A percentile compares a stretch with the other conserved stretches of the same genome.
These are phyloP conservation scores for Sebastes fasciatus DNA, from an alignment of 2,113 vertebrate genomes.

Conservation along the genomic window DNA sequence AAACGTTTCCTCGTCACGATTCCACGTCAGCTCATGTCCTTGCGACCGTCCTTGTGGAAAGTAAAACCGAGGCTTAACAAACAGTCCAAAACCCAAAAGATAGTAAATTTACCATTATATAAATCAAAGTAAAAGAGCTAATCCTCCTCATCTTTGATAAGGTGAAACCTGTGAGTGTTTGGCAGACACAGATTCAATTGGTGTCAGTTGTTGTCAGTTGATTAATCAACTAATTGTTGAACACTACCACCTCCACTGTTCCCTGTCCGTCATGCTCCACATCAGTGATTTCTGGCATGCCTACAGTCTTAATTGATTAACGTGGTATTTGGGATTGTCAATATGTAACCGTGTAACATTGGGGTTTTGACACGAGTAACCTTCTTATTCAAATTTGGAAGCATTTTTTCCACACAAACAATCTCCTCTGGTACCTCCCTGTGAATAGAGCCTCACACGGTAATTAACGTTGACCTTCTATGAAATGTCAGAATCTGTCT, in stretches of 20 bases:
- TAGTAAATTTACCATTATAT: background rate
- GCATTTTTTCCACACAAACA: slow-evolving; percentile 44
- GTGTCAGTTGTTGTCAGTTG: no score
- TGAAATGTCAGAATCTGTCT: slow-evolving; percentile 74
- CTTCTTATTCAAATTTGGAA: slow-evolving; percentile 40
- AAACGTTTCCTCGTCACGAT: no score
- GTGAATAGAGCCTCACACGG: slow-evolving; percentile 28
- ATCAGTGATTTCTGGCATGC: background rate
- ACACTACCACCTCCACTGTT: background rate
- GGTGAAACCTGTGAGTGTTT: background rate
- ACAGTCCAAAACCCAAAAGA: background rate
- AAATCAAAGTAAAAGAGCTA: background rate
- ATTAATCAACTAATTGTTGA: background rate
- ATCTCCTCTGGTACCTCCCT: slow-evolving; percentile 8
- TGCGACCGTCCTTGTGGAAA: no score
- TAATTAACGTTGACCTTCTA: slow-evolving; percentile 77
- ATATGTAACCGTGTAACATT: slow-evolving; percentile 13
- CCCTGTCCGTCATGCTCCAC: background rate
- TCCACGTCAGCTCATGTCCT: no score
- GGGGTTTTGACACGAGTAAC: slow-evolving; percentile 18
- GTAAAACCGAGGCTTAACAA: no score
- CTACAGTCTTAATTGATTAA: background rate
- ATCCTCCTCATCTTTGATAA: background rate
- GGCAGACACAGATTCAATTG: no score
- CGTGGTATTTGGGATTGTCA: slow-evolving; percentile 16